Conservation (phyloP, 2,797 vertebrate genomes). For the Eupleurogrammus muticus region DNA sequence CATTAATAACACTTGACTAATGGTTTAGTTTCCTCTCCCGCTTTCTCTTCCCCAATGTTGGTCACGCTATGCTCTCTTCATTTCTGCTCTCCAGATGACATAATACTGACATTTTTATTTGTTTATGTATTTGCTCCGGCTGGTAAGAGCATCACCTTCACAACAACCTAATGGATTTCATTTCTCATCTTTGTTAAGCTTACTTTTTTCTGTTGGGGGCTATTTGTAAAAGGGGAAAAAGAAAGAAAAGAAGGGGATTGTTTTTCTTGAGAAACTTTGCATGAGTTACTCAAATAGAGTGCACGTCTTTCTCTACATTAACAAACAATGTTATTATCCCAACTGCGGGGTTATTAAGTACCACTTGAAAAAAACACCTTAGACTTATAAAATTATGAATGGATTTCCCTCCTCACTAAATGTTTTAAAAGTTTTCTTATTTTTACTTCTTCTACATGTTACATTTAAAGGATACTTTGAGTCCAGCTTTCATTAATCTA, state of each 20-base stretch:
- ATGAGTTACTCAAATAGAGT: neutral
- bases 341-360: too few relatives aligned
- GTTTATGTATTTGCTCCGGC: neutral
- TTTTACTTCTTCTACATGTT: neutral
- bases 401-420: too few relatives aligned
- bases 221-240: neutral
- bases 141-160: neutral
- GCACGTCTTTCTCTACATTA: too few relatives aligned
- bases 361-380: too few relatives aligned
- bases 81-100: slow-evolving; percentile 8
- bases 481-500: neutral
- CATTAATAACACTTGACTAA: slow-evolving; percentile 97
- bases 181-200: neutral
- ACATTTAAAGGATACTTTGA: neutral
- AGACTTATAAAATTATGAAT: too few relatives aligned
- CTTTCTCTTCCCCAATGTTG: slow-evolving; percentile 15
- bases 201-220: neutral
- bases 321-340: too few relatives aligned
- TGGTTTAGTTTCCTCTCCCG: slow-evolving; percentile 79
- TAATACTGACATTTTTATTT: slow-evolving; percentile 15
- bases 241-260: neutral
- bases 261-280: neutral
- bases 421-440: too few relatives aligned
- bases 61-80: slow-evolving; percentile 11
- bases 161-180: neutral